A percentile compares a stretch with the other conserved stretches of the same genome.
phyloP scores from a whole-genome alignment of 2,113 vertebrate species.

The Stomatorhinus ivindoensis region DNA sequence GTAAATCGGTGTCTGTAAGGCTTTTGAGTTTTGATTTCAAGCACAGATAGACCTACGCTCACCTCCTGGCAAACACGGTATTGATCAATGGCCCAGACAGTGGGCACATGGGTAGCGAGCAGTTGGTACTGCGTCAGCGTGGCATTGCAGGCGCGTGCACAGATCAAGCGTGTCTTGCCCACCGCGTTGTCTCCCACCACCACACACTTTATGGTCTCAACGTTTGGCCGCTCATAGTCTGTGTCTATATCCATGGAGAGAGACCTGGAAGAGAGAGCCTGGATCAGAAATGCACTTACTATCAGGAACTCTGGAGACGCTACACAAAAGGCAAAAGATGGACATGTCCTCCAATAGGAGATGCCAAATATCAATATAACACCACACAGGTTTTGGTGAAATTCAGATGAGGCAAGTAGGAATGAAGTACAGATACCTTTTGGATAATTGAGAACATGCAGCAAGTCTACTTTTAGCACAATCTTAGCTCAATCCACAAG shows the following conservation, averaged over 20 bases:
- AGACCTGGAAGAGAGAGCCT: constrained; percentile 44
- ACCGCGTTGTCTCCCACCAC: constrained; percentile 84
- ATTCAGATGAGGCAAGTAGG: background rate
- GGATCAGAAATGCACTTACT: background rate
- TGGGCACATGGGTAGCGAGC: constrained; percentile 81
- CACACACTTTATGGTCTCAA: constrained; percentile 87
- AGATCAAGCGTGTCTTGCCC: constrained; percentile 82
- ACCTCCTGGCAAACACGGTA: constrained; percentile 85
- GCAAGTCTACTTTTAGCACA: background rate
- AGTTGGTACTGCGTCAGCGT: constrained; percentile 87
- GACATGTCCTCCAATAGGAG: background rate
- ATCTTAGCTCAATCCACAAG: background rate
- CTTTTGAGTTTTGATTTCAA: background rate
- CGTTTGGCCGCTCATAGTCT: constrained; percentile 86
- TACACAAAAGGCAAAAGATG: background rate
- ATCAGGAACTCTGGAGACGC: background rate
- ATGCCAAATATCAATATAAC: background rate
- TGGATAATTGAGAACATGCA: background rate
- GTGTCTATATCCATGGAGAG: constrained; percentile 80
- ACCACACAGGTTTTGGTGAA: background rate
- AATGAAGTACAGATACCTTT: background rate
- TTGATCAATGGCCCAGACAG: constrained; percentile 85
- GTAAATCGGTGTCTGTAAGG: background rate
- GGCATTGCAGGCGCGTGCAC: constrained; percentile 81
- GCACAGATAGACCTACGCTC: constrained; percentile 26